phyloP scores from a whole-genome alignment of 2,113 vertebrate genomes.

The Albula goreensis region DNA sequence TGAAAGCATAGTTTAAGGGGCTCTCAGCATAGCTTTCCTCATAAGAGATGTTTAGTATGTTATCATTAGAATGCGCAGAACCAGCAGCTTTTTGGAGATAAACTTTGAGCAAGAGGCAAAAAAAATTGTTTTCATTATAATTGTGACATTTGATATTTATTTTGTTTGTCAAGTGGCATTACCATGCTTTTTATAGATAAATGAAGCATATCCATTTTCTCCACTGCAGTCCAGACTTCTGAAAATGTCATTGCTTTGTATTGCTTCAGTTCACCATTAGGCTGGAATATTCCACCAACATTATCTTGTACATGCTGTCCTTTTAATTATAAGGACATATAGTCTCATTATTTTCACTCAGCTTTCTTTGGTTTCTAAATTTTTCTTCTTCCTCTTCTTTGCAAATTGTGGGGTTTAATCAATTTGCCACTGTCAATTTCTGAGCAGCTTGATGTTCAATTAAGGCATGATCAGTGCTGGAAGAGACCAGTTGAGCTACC shows the following conservation, averaged over 20 bases:
- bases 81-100: constrained; percentile 4
- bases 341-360: background rate
- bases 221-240: background rate
- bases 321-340: background rate
- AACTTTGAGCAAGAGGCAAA: constrained; percentile 3
- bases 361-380: constrained; percentile 10
- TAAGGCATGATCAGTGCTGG: constrained; percentile 10
- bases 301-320: background rate
- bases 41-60: background rate
- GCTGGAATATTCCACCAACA: background rate
- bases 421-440: constrained; percentile 31
- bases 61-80: background rate
- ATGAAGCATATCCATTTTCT: background rate
- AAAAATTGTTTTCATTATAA: constrained; percentile 28
- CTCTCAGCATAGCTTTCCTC: constrained; percentile 6
- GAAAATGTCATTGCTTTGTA: background rate
- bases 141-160: constrained; percentile 6
- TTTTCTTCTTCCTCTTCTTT: constrained; percentile 21
- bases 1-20: background rate
- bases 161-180: too few relatives aligned
- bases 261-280: background rate
- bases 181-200: background rate
- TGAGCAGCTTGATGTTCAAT: constrained; percentile 25
- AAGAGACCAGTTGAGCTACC: constrained; percentile 6
- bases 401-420: constrained; percentile 25